Percentiles rank a stretch among this genome's conserved stretches.
Conservation (phyloP, 2,888 invertebrate species). For the Unio pictorum region DNA sequence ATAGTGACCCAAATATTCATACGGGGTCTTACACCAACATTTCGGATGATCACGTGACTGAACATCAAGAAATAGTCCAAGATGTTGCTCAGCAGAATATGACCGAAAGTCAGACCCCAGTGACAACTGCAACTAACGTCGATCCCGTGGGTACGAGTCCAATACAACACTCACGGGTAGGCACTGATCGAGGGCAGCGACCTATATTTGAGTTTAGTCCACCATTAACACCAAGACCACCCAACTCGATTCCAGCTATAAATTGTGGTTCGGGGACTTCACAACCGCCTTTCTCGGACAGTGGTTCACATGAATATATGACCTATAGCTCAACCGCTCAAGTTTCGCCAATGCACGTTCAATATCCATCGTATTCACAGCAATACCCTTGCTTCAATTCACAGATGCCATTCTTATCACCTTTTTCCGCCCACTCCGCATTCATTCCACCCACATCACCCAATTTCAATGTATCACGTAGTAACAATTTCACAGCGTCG, state of each 20-base stretch:
- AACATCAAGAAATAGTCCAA: conserved; percentile 8
- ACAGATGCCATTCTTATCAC: conserved; percentile 47
- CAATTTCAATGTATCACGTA: conserved; percentile 23
- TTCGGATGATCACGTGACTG: conserved; percentile 8
- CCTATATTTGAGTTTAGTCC: conserved; percentile 39
- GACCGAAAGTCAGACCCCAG: conserved; percentile 14
- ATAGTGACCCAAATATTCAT: conserved; percentile 4
- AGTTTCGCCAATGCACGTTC: conserved; percentile 36
- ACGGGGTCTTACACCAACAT: background rate
- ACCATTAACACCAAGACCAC: conserved; percentile 22
- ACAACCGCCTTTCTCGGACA: conserved; percentile 26
- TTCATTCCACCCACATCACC: conserved; percentile 40
- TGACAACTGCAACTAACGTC: conserved; percentile 38
- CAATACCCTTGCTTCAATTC: conserved; percentile 13
- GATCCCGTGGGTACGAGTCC: conserved; percentile 9
- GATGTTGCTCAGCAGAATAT: conserved; percentile 6
- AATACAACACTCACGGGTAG: conserved; percentile 14
- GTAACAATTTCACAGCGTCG: conserved; percentile 36
- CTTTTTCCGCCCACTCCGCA: conserved; percentile 45
- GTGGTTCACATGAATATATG: conserved; percentile 26
- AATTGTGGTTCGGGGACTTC: conserved; percentile 29
- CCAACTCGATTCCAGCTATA: conserved; percentile 29
- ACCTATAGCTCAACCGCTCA: conserved; percentile 35
- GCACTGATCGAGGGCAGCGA: conserved; percentile 8
- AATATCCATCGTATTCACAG: conserved; percentile 31